Percentiles rank a stretch among this genome's conserved stretches.
These are phyloP conservation scores for Helicolenus hilgendorfi DNA, from an alignment of 2,797 vertebrate genomes.

Conservation along the genomic window DNA sequence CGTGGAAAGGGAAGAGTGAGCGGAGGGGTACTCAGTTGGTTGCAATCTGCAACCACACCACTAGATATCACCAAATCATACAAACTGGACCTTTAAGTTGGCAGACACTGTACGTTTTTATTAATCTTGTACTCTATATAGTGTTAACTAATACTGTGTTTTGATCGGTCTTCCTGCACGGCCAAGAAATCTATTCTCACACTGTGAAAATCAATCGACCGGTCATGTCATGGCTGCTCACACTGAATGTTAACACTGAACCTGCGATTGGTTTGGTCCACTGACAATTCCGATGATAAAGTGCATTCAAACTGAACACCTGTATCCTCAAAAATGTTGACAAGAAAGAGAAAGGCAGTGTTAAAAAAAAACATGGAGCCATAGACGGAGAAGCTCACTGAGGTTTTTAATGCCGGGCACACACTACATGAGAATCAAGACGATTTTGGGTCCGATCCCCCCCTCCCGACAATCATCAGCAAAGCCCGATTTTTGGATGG, in stretches of 20 bases:
- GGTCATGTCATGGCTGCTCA: rapidly evolving
- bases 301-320: neutral
- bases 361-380: neutral
- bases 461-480: no score
- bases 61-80: no score
- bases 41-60: no score
- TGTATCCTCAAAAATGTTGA: neutral
- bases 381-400: no score
- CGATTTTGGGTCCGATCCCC: no score
- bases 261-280: neutral
- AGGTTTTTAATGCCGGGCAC: no score
- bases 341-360: neutral
- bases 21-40: no score
- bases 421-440: no score
- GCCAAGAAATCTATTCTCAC: neutral
- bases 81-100: no score
- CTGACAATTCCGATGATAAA: neutral
- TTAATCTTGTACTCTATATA: neutral
- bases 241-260: neutral
- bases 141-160: neutral
- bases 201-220: neutral
- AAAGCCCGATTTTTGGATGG: no score
- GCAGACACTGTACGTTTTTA: neutral
- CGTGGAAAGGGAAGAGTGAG: no score
- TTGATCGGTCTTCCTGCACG: neutral